phyloP scores from a whole-genome alignment of 2,113 vertebrate genomes.

The Xiphias gladius region DNA sequence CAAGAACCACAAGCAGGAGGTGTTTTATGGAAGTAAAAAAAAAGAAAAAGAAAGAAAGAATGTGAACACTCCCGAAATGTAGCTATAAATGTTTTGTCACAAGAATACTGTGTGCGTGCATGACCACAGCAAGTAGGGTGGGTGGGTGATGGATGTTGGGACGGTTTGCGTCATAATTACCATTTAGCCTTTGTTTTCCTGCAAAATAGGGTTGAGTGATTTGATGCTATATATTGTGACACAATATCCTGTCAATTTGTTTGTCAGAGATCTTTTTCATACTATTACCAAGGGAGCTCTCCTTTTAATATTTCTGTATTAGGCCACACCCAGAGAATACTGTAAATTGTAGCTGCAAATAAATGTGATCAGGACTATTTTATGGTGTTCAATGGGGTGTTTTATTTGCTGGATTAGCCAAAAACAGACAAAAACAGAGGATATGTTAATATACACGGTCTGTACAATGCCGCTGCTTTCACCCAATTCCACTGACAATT shows the following conservation, averaged over 20 bases:
- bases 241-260: neutral
- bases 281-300: neutral
- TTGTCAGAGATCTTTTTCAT: neutral
- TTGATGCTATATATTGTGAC: neutral
- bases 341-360: neutral
- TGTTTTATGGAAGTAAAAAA: neutral
- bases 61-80: neutral
- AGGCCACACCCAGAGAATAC: neutral
- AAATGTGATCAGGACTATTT: neutral
- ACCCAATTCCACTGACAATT: neutral
- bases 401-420: neutral
- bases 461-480: neutral
- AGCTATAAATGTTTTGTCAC: neutral
- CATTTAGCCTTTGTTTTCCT: neutral
- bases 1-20: too few relatives aligned
- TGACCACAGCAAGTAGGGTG: neutral
- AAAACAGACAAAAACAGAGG: neutral
- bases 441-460: neutral
- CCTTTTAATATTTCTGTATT: neutral
- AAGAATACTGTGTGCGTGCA: neutral
- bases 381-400: too few relatives aligned
- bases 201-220: neutral
- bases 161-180: neutral
- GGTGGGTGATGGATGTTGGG: neutral
- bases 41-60: neutral